These are phyloP conservation scores for Muraenolepis orangiensis DNA, from an alignment of 2,797 vertebrate genomes.

Conservation along the genomic window DNA sequence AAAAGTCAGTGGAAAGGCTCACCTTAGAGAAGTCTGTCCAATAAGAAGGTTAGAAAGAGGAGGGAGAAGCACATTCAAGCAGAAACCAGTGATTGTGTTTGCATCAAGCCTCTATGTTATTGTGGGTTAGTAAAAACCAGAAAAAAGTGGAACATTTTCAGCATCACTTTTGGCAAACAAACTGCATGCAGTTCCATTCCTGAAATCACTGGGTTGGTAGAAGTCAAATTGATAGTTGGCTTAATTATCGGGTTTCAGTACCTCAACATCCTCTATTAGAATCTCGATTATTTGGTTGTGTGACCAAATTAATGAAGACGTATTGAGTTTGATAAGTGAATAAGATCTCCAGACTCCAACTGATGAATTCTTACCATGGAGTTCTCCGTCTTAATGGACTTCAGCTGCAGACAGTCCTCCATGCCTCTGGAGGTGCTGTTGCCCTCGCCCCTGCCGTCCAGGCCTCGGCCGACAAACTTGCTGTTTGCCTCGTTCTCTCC, in stretches of 20 bases:
- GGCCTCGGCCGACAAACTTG: conserved; percentile 70
- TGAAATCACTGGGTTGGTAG: background rate
- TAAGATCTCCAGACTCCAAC: background rate
- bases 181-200: background rate
- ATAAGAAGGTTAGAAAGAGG: conserved; percentile 78
- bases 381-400: conserved; percentile 93
- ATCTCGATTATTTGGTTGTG: background rate
- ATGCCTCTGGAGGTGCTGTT: conserved; percentile 78
- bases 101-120: background rate
- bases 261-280: background rate
- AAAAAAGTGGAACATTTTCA: conserved; percentile 2
- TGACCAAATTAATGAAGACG: background rate
- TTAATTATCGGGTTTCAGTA: background rate
- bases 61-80: conserved; percentile 77
- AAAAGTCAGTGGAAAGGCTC: conserved; percentile 64
- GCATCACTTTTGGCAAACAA: background rate
- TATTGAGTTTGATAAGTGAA: background rate
- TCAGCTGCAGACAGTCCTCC: conserved; percentile 86
- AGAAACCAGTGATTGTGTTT: conserved; percentile 38
- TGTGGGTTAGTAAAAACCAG: conserved; percentile 46
- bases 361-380: conserved; percentile 80
- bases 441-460: conserved; percentile 76
- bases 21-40: conserved; percentile 97
- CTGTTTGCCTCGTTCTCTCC: conserved; percentile 82
- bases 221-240: background rate